Evolutionary conservation across 2,888 invertebrate species (phyloP), one percentile per base, ranked within the genome.

Genomic region (Rhyacophila evoluta): DNA sequence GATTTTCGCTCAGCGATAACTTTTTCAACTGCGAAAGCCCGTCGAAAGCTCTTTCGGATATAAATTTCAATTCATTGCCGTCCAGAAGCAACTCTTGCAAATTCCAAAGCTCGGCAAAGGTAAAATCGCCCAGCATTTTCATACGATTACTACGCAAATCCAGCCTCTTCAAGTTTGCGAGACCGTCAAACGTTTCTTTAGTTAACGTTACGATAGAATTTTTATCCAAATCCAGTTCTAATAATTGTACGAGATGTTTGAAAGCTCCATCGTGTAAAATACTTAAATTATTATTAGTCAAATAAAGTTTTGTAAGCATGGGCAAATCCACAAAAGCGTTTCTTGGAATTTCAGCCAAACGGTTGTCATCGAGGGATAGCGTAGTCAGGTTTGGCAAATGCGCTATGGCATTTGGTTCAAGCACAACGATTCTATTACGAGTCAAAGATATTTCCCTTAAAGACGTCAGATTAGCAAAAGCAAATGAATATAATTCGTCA

Each of bases 211-310:
- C 92, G 83, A 96, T 92, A 85, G 93, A 93, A 88, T 94, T 95
- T 84, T 91, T 91, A 85, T 94, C 95, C 84, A 98, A 88, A 86
- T 97, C 95, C 83, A 98, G 89, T 84, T 94, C 94, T 74, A 94
- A 91, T 74, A 98, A 89, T 84, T 94, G 93, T 75, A 92, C 91
- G 85, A 95, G 89, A 83, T 94, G 92, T 83, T 91, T 91, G 84
- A 95, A 97, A 25, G 98, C 94, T 81, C 94, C 94, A 81, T 97
- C 96, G 84, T 96, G 97, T 82, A 97, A 91, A 37, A 92, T 91
- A 81, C 95, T 94, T 83, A 98, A 91, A 85, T 95, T 94, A 88
- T 98, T 98, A 85, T 94, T 94, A 84, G 96, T 95, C 74, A 98
- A 90, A 82, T 93, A 93, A 41, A 98, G 91, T 81, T 94, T 93